Percentiles rank a stretch among this genome's conserved stretches.
phyloP scores from a whole-genome alignment of 2,113 vertebrate species.

The Urocynchramus pylzowi region DNA sequence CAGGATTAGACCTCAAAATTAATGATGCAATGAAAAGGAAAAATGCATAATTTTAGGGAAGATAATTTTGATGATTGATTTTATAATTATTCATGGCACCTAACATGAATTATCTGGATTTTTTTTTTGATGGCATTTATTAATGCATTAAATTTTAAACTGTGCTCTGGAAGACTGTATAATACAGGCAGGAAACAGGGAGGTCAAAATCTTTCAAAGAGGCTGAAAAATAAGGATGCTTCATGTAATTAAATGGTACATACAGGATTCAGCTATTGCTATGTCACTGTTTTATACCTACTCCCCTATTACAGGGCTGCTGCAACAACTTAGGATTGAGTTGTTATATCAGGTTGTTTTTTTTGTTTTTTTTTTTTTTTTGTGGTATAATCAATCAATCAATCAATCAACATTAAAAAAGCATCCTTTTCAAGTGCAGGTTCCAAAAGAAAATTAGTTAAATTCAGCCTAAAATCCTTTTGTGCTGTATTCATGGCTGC shows the following conservation, averaged over 20 bases:
- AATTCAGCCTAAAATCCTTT: neutral
- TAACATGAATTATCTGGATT: constrained; percentile 44
- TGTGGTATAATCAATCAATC: neutral
- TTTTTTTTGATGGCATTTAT: constrained; percentile 64
- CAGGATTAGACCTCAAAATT: constrained; percentile 34
- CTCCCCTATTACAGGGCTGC: neutral
- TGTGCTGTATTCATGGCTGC: neutral
- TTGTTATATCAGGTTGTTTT: neutral
- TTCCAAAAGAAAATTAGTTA: neutral
- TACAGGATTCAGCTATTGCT: neutral
- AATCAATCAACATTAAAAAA: neutral
- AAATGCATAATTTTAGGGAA: constrained; percentile 51
- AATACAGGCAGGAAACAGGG: constrained; percentile 9
- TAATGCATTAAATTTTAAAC: constrained; percentile 67
- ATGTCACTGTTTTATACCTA: neutral
- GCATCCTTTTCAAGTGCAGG: neutral
- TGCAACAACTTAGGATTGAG: neutral
- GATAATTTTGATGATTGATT: constrained; percentile 62
- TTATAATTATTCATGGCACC: constrained; percentile 61
- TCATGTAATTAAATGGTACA: neutral
- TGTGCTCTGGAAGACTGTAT: constrained; percentile 3
- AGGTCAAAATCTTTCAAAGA: neutral
- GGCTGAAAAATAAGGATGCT: neutral
- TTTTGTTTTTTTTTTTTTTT: neutral
- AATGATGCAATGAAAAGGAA: constrained; percentile 52